These are phyloP conservation scores for Pristionchus maxplancki DNA, from an alignment of 2,888 invertebrate species.

Conservation along the genomic window DNA sequence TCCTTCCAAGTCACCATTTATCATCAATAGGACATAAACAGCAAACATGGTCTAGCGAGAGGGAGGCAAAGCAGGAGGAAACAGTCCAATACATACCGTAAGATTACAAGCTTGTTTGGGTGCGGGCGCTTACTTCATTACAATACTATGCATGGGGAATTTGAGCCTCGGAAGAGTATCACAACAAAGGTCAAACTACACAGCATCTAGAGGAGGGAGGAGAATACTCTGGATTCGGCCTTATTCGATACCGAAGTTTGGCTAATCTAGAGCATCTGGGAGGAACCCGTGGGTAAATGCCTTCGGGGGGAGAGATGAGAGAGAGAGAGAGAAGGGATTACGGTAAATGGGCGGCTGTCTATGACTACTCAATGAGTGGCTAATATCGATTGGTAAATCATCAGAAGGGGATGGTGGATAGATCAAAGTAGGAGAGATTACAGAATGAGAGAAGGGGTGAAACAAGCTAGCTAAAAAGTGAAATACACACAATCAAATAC, in stretches of 20 bases:
- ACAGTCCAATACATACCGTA: not conserved
- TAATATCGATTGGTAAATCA: constrained; percentile 13
- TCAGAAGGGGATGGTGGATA: not conserved
- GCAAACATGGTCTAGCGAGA: not conserved
- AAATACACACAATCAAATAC: constrained; percentile 34
- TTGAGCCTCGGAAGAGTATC: constrained; percentile 11
- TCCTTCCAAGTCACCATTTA: constrained; percentile 1
- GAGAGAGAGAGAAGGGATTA: not conserved
- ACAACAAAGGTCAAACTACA: constrained; percentile 32
- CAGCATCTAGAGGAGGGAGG: not conserved
- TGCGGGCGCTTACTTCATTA: not conserved
- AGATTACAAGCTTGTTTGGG: not conserved
- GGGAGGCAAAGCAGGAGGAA: not conserved
- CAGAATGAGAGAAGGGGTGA: not conserved
- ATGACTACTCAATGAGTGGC: constrained; percentile 35
- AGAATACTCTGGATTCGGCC: not conserved
- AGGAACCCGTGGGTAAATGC: not conserved
- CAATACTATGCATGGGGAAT: not conserved
- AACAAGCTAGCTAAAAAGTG: not conserved
- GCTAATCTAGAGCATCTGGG: not conserved
- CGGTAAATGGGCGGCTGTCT: constrained; percentile 16
- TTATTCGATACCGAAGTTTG: not conserved
- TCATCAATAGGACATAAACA: not conserved
- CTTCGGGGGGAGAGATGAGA: constrained; percentile 3
- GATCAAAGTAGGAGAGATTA: constrained; percentile 21